These are phyloP conservation scores for Aspiorhynchus laticeps DNA, from an alignment of 2,113 vertebrate species.

Conservation along the genomic window DNA sequence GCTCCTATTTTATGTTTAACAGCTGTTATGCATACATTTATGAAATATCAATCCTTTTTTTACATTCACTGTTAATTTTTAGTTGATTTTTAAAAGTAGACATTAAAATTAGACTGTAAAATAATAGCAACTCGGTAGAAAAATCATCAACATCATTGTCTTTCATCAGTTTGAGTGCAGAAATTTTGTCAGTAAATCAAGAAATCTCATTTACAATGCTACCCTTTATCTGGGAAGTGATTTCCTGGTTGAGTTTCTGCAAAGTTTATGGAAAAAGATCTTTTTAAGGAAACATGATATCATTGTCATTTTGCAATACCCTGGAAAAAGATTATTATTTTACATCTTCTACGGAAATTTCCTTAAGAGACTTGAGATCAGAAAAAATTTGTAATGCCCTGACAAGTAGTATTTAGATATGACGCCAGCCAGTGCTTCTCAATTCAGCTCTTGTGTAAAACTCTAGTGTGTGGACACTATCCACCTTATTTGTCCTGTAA, in stretches of 20 bases:
- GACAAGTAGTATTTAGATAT: neutral
- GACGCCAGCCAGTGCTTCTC: neutral
- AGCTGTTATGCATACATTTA: neutral
- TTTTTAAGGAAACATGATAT: neutral
- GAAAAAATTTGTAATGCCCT: neutral
- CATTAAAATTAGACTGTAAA: neutral
- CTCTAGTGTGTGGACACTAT: neutral
- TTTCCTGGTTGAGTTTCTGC: neutral
- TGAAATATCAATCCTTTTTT: neutral
- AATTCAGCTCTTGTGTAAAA: neutral
- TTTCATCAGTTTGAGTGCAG: neutral
- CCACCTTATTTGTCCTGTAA: no score
- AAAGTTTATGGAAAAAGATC: neutral
- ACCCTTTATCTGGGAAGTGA: neutral
- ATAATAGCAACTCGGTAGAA: no score
- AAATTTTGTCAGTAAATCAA: neutral
- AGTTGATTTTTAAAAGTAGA: neutral
- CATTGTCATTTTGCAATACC: neutral
- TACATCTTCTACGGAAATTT: neutral
- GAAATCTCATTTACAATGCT: neutral
- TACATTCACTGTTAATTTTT: neutral
- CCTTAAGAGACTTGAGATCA: neutral
- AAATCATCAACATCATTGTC: neutral
- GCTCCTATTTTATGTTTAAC: neutral
- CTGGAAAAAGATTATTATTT: neutral